phyloP scores from a whole-genome alignment of 2,113 vertebrate genomes.

The Tupaia tana region DNA sequence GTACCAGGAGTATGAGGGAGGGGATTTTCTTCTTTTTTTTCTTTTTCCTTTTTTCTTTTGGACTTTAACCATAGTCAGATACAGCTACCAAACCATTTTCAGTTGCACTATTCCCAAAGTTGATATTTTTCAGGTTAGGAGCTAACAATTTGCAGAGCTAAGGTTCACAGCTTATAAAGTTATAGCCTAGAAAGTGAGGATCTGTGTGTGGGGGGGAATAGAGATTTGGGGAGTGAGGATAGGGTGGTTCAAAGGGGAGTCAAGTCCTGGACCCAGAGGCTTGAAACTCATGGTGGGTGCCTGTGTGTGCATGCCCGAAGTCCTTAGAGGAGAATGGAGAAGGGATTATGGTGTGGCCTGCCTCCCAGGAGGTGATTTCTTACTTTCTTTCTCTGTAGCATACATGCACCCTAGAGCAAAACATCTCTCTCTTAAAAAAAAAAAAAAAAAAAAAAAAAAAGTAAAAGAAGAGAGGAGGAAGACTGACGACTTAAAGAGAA shows the following conservation, averaged over 20 bases:
- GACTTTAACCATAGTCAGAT: neutral
- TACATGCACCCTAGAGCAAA: too few species aligned
- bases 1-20: neutral
- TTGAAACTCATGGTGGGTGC: too few species aligned
- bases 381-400: too few species aligned
- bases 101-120: neutral
- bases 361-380: too few species aligned
- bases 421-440: too few species aligned
- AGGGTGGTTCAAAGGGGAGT: neutral
- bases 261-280: neutral
- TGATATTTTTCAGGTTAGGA: neutral
- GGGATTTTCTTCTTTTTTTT: neutral
- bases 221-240: neutral
- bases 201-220: neutral
- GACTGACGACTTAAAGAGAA: neutral
- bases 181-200: slow-evolving; percentile 1
- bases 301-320: too few species aligned
- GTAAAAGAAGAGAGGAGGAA: neutral
- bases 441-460: neutral
- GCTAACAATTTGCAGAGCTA: neutral
- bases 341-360: too few species aligned
- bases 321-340: too few species aligned
- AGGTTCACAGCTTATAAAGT: neutral
- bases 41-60: slow-evolving; percentile 7
- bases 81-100: neutral